phyloP scores from a whole-genome alignment of 1,140 invertebrate species.

The Lordiphosa mommai region DNA sequence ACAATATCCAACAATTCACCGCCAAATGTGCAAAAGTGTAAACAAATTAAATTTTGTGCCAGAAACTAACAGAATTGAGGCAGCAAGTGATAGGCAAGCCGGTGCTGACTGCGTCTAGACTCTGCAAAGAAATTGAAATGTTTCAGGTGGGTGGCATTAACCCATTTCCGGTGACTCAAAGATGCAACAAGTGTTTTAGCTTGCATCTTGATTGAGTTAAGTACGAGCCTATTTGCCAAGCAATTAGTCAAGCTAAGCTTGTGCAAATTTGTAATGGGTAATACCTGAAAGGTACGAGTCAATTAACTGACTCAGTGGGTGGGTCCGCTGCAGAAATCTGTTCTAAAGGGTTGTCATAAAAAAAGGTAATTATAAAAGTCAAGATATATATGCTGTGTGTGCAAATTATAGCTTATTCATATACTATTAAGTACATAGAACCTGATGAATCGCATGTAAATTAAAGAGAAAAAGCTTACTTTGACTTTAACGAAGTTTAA shows the following conservation, averaged over 20 bases:
- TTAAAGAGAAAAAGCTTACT: too few relatives aligned
- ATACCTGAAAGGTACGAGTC: slow-evolving; percentile 1
- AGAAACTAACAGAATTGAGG: not conserved
- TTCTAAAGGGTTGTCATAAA: not conserved
- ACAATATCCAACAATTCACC: slow-evolving; percentile 50
- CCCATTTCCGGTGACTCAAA: slow-evolving; percentile 2
- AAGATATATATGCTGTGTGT: not conserved
- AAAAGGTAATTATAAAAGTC: not conserved
- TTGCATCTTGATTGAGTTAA: not conserved
- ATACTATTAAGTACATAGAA: too few relatives aligned
- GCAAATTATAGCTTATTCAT: not conserved
- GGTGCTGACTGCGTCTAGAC: not conserved
- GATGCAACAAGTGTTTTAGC: slow-evolving; percentile 4
- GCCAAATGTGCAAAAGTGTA: slow-evolving; percentile 55
- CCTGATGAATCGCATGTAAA: too few relatives aligned
- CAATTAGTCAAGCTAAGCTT: slow-evolving; percentile 5
- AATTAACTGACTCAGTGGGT: slow-evolving; percentile 3
- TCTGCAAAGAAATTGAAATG: not conserved
- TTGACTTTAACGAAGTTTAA: too few relatives aligned
- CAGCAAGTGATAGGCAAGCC: too few relatives aligned
- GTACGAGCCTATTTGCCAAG: slow-evolving; percentile 1
- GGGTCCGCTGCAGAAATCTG: not conserved
- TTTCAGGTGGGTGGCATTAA: not conserved
- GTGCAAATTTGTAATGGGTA: slow-evolving; percentile 1
- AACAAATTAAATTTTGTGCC: slow-evolving; percentile 25